These are phyloP conservation scores for Pelochelys cantorii DNA, from an alignment of 2,797 vertebrate genomes.

Conservation along the genomic window DNA sequence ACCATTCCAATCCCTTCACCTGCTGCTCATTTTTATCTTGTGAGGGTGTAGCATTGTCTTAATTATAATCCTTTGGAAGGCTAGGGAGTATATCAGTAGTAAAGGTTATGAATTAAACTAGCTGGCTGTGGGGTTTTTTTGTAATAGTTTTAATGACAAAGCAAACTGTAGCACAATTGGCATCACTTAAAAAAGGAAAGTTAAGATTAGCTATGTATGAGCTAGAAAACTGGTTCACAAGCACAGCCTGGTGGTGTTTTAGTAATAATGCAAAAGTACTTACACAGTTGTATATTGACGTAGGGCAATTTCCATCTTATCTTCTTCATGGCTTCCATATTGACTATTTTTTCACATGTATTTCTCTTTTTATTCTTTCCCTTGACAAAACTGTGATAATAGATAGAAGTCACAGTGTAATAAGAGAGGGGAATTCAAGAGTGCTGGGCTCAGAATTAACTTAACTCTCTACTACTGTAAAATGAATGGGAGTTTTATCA, in stretches of 20 bases:
- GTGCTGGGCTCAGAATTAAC: neutral
- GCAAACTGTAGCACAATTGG: neutral
- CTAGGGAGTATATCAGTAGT: neutral
- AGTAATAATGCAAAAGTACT: slow-evolving; percentile 67
- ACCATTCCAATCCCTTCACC: neutral
- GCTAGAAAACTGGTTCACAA: slow-evolving; percentile 50
- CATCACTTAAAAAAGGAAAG: slow-evolving; percentile 14
- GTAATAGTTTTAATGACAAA: neutral
- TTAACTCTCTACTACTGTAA: neutral
- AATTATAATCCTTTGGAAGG: neutral
- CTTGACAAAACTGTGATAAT: neutral
- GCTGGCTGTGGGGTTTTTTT: neutral
- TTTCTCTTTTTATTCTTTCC: neutral
- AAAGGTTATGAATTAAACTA: neutral
- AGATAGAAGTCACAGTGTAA: neutral
- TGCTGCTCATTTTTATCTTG: accelerated
- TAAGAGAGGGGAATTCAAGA: neutral
- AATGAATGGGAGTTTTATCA: accelerated
- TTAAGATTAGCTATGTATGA: neutral
- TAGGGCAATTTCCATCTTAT: neutral
- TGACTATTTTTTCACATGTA: neutral
- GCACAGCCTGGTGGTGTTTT: slow-evolving; percentile 76
- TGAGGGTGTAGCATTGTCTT: neutral
- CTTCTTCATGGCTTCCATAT: neutral
- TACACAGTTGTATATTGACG: accelerated